Conservation (phyloP, 2,797 vertebrate species). For the Hirundo rustica region DNA sequence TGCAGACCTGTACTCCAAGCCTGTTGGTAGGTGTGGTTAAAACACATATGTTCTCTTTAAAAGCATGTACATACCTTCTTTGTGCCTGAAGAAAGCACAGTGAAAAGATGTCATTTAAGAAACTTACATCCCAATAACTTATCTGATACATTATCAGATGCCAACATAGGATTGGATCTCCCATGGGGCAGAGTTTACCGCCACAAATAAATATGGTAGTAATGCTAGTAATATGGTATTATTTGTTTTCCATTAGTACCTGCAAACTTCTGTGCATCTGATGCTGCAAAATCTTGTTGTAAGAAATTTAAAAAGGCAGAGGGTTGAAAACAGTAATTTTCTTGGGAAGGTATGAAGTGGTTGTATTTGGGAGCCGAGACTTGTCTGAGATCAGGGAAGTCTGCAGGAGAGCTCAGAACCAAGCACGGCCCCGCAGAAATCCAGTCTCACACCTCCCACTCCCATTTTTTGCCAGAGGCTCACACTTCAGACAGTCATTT, state of each 20-base stretch:
- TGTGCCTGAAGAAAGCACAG: not conserved
- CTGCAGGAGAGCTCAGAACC: rapidly evolving
- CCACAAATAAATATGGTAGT: not conserved
- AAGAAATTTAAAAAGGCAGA: not conserved
- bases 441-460: not conserved
- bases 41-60: not conserved
- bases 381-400: not conserved
- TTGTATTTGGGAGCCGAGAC: not conserved
- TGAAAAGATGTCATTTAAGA: not conserved
- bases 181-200: not conserved
- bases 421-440: not conserved
- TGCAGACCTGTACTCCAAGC: not conserved
- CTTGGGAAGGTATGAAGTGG: not conserved
- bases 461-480: not conserved
- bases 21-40: not conserved
- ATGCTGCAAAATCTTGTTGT: not conserved
- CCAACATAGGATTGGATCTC: not conserved
- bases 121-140: not conserved
- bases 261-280: not conserved
- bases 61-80: not conserved
- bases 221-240: not conserved
- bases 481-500: not conserved
- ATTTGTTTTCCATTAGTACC: not conserved
- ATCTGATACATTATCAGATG: rapidly evolving
- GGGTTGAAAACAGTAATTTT: not conserved